Evolutionary conservation across 1,140 invertebrate genomes (phyloP), one percentile per base, ranked within the genome.

Genomic region (Solenopsis invicta): DNA sequence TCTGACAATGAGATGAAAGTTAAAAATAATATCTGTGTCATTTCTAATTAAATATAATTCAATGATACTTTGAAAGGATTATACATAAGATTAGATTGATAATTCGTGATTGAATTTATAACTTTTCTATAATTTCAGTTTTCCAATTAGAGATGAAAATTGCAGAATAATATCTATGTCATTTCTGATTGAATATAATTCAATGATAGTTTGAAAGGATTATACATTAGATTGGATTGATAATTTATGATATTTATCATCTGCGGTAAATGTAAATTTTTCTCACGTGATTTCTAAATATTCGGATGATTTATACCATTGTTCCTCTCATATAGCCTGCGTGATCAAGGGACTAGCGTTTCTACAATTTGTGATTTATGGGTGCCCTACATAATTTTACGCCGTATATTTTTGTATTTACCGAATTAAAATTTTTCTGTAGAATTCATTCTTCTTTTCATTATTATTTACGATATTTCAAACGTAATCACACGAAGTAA

Each of bases 201-300:
- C n/a, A 9, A 67, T 21, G 21, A 45, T 48, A 29, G 45, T 66
- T 78, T 50, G 13, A 64, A 78, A 66, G 12, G 24, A 66, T 66
- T 50, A 48, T 29, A 45, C 13, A 64, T 77, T 77, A 77, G 21
- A 50, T 48, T 34, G n/a, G n/a, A n/a, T n/a, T 64, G 12, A 66
- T 21, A 12, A 66, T 78, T 77, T 64, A 77, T 77, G 29, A 6
- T 48, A 77, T 74, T 59, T 66, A 48, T 77, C 10, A 62, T 77
- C n/a, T 61, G 45, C 9, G 41, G 41, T 21, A 37, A 69, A 69
- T 69, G 21, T 77, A 50, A 48, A 66, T 62, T 48, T 6, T 16
- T 50, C 29, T 21, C 59, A 18, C 45, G 45, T 45, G 4, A 48
- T 48, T n/a, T 50, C 13, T 12, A 69, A 48, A 69, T 50, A 29